Conservation (phyloP, 1,140 invertebrate genomes). For the Reticulitermes speratus region DNA sequence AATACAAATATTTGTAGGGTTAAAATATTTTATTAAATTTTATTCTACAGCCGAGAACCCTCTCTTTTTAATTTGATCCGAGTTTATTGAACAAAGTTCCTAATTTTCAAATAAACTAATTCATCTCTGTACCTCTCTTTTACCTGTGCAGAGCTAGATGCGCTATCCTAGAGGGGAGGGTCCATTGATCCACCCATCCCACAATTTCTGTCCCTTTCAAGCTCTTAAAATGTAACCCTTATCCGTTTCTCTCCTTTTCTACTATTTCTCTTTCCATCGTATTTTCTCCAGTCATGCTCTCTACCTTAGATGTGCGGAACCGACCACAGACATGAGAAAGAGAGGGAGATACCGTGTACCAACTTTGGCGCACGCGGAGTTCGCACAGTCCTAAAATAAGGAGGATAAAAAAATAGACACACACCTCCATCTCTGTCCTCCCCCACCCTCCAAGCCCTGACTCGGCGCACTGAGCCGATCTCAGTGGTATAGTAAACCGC, state of each 20-base stretch:
- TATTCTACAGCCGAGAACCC: background rate
- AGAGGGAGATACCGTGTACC: background rate
- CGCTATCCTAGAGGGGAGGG: background rate
- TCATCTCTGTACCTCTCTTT: background rate
- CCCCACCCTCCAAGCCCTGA: background rate
- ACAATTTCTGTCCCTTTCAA: background rate
- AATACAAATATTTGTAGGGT: background rate
- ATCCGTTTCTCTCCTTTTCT: background rate
- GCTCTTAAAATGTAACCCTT: background rate
- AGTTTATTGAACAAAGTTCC: background rate
- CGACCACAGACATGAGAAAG: background rate
- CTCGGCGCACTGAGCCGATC: constrained; percentile 1
- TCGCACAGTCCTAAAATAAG: background rate
- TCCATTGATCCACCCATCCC: background rate
- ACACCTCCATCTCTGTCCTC: background rate
- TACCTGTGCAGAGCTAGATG: background rate
- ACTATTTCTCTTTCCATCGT: background rate
- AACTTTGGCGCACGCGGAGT: constrained; percentile 7
- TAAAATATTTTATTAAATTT: background rate
- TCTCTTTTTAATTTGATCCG: background rate
- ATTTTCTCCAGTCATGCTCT: background rate
- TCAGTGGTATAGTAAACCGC: background rate
- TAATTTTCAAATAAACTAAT: constrained; percentile 8
- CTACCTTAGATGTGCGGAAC: background rate
- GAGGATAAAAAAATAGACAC: background rate